Conservation (phyloP, 2,797 vertebrate species). For the Danio aesculapii region DNA sequence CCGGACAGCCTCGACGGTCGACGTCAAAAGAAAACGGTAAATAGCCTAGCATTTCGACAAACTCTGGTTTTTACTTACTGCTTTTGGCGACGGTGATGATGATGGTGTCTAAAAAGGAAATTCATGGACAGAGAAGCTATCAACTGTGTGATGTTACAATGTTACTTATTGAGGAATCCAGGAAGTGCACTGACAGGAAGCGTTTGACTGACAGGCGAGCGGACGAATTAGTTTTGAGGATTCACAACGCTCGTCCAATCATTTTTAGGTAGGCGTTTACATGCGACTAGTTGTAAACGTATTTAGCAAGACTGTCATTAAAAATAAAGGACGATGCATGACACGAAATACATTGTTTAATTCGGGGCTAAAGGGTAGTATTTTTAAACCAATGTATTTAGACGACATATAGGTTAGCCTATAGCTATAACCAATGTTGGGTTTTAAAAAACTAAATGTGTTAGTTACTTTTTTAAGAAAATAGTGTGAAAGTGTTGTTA, state of each 20-base stretch:
- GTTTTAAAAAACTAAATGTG: no score
- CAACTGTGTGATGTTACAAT: conserved; percentile 19
- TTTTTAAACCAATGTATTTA: background rate
- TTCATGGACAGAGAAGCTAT: conserved; percentile 26
- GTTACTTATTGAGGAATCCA: conserved; percentile 69
- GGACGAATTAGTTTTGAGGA: conserved; percentile 63
- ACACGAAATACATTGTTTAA: background rate
- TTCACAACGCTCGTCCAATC: conserved; percentile 56
- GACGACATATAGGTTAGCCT: background rate
- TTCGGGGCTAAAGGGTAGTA: background rate
- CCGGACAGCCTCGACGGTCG: conserved; percentile 10
- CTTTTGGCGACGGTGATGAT: conserved; percentile 52
- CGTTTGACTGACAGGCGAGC: conserved; percentile 49
- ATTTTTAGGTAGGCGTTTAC: conserved; percentile 27
- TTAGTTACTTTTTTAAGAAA: no score
- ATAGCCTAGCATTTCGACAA: background rate
- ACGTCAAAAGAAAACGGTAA: background rate
- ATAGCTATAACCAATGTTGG: background rate
- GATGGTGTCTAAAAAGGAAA: conserved; percentile 34
- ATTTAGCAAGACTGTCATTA: background rate
- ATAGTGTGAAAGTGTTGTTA: no score
- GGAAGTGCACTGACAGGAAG: conserved; percentile 60
- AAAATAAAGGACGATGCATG: background rate
- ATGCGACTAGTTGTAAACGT: conserved; percentile 38
- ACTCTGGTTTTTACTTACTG: conserved; percentile 70